phyloP scores from a whole-genome alignment of 2,888 invertebrate species.

The Caenorhabditis sinica region DNA sequence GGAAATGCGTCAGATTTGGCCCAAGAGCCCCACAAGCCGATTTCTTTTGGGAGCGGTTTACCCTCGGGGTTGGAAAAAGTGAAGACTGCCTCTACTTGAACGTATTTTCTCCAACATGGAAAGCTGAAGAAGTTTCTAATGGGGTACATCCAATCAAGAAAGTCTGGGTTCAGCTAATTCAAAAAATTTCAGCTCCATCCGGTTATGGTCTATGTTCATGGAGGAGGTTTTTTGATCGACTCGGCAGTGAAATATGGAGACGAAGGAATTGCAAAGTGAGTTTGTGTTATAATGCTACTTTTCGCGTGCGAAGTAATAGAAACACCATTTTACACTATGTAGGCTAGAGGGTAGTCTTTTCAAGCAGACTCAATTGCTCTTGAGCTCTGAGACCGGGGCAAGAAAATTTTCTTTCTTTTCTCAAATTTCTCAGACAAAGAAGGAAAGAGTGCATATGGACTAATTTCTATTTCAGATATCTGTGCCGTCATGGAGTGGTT shows the following conservation, averaged over 20 bases:
- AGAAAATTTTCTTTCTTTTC: neutral
- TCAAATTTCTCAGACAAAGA: slow-evolving; percentile 9
- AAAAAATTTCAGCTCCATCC: slow-evolving; percentile 68
- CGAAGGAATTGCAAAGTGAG: slow-evolving; percentile 74
- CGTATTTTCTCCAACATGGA: slow-evolving; percentile 79
- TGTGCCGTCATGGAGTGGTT: slow-evolving; percentile 77
- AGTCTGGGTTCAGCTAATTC: neutral
- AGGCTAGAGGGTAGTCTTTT: slow-evolving; percentile 32
- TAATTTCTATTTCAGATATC: slow-evolving; percentile 61
- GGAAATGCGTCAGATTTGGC: slow-evolving; percentile 69
- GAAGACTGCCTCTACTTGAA: slow-evolving; percentile 81
- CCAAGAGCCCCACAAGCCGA: slow-evolving; percentile 78
- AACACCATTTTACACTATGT: slow-evolving; percentile 39
- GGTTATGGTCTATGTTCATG: slow-evolving; percentile 77
- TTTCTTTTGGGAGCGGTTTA: slow-evolving; percentile 75
- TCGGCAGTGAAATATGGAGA: slow-evolving; percentile 77
- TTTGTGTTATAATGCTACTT: slow-evolving; percentile 23
- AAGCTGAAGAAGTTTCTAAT: slow-evolving; percentile 62
- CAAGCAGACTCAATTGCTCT: slow-evolving; percentile 35
- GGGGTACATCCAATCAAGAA: slow-evolving; percentile 21
- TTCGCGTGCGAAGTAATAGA: slow-evolving; percentile 9
- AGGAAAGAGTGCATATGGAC: slow-evolving; percentile 12
- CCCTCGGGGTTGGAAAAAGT: slow-evolving; percentile 72
- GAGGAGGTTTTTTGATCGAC: slow-evolving; percentile 76
- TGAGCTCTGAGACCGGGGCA: slow-evolving; percentile 7